Evolutionary conservation across 2,113 vertebrate species (phyloP), one percentile per base, ranked within the genome.

Genomic region (Lamprologus lemairii): DNA sequence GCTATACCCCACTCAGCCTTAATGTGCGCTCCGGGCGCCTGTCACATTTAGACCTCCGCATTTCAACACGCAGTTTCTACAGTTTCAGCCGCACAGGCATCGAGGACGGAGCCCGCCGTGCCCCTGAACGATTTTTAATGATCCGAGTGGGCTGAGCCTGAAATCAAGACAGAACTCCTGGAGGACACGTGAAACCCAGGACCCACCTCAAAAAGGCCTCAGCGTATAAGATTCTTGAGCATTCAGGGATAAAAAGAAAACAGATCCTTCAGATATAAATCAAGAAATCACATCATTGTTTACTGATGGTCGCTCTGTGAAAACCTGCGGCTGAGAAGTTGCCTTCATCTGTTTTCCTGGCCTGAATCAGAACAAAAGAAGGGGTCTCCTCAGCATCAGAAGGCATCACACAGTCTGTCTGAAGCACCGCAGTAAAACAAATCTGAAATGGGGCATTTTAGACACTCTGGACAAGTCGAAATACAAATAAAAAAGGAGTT

Each of bases 11-110:
- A 92, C 91, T 87, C 91, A 94, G 90, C 89, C 28, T 40, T 94
- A 94, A 94, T 94, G 91, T 87, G 81, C 9, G 91, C 92, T 91
- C 87, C 9, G 91, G 94, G 94, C 92, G 91, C 95, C 93, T 95
- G 95, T 96, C 96, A 96, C 90, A 94, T 95, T 96, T 94, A 95
- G 95, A 96, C 94, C 93, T 94, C 93, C 58, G n/a, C 94, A 91
- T 95, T 93, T 97, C 96, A 96, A 86, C 94, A 85, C 85, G 91
- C 96, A 96, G 92, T 96, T 97, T 96, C 96, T 97, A 95, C 92
- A 68, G 95, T 97, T 96, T 96, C 96, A 96, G 96, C 93, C 95
- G 49, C 95, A 94, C 92, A 91, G 92, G 91, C 92, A 90, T 87
- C 8, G 90, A 94, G 93, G 84, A 93, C 78, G 71, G 89, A 92